A percentile compares a stretch with the other conserved stretches of the same genome.
These are phyloP conservation scores for Oreochromis grahami DNA, from an alignment of 2,797 vertebrate species.

Conservation along the genomic window DNA sequence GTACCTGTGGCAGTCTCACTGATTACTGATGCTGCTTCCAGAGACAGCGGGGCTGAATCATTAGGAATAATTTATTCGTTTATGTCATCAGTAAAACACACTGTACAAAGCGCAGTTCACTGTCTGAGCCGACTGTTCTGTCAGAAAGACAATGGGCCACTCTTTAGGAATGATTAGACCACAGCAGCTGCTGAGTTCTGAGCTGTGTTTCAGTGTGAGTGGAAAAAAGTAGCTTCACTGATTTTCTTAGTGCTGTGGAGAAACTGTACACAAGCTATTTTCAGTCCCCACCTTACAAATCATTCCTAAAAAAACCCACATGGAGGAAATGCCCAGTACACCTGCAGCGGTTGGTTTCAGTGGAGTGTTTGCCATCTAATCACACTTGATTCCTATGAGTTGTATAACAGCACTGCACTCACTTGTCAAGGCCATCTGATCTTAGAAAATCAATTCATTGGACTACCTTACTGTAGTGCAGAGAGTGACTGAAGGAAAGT, in stretches of 20 bases:
- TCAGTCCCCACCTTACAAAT: background rate
- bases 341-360: background rate
- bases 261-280: background rate
- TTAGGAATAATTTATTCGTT: conserved; percentile 1
- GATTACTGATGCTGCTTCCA: background rate
- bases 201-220: background rate
- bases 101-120: background rate
- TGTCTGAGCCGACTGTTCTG: background rate
- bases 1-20: background rate
- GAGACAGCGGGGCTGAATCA: background rate
- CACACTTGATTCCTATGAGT: background rate
- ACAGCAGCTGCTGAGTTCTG: background rate
- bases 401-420: background rate
- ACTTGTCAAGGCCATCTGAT: background rate
- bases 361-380: background rate
- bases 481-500: background rate
- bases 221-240: too few species aligned
- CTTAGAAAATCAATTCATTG: background rate
- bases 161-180: background rate
- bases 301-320: rapidly evolving
- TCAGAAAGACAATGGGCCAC: background rate
- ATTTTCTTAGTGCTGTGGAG: background rate
- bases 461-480: background rate
- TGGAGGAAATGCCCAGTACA: background rate
- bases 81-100: conserved; percentile 12